These are phyloP conservation scores for Belonocnema kinseyi DNA, from an alignment of 1,140 invertebrate genomes.

Conservation along the genomic window DNA sequence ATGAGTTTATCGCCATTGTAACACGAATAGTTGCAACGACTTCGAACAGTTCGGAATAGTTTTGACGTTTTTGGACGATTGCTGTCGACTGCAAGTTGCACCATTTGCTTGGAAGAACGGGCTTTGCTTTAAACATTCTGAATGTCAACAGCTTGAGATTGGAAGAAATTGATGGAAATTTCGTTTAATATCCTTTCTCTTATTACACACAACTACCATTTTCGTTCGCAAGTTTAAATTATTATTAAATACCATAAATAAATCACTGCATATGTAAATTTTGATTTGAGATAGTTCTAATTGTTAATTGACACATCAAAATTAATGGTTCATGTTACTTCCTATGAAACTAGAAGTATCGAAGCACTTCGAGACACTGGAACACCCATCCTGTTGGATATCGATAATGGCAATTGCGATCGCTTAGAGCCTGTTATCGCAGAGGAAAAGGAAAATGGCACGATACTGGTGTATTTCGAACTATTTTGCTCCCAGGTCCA, in stretches of 20 bases:
- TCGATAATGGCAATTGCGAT: constrained; percentile 55
- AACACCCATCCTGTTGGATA: constrained; percentile 29
- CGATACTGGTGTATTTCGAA: constrained; percentile 5
- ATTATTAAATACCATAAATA: too few species aligned
- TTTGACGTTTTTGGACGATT: constrained; percentile 58
- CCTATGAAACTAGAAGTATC: constrained; percentile 30
- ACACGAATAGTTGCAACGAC: constrained; percentile 61
- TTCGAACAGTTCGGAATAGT: constrained; percentile 63
- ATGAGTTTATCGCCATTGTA: constrained; percentile 55
- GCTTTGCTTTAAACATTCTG: constrained; percentile 46
- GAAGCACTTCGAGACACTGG: not conserved
- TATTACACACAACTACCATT: too few species aligned
- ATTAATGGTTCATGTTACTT: constrained; percentile 9
- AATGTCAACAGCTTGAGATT: constrained; percentile 60
- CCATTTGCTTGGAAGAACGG: constrained; percentile 9
- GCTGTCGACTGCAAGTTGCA: constrained; percentile 31
- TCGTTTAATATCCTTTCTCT: not conserved
- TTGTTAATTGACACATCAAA: too few species aligned
- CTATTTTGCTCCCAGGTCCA: not conserved
- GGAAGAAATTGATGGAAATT: not conserved
- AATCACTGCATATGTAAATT: too few species aligned
- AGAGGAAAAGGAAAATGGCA: constrained; percentile 8
- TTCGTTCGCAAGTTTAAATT: too few species aligned
- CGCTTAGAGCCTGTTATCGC: constrained; percentile 18
- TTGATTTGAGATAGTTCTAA: too few species aligned